Conservation (phyloP, 2,113 vertebrate genomes). For the Hippocampus barbouri region DNA sequence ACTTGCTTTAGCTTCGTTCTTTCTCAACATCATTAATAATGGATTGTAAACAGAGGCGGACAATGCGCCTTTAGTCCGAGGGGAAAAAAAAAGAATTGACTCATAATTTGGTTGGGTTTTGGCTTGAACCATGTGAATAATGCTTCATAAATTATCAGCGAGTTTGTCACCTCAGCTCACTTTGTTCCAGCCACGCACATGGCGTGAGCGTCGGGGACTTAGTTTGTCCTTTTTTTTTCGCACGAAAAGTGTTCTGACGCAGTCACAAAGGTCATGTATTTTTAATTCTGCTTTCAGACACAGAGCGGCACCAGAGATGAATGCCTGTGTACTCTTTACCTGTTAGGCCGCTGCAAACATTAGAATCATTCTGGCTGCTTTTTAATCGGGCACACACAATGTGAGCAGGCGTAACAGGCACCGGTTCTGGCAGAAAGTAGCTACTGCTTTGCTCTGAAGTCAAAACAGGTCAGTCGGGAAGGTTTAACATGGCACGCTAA, state of each 20-base stretch:
- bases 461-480: conserved; percentile 51
- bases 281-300: conserved; percentile 34
- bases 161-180: background rate
- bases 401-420: conserved; percentile 48
- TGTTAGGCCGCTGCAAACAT: conserved; percentile 52
- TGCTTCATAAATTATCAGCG: conserved; percentile 5
- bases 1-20: background rate
- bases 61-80: background rate
- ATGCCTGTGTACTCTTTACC: conserved; percentile 50
- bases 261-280: conserved; percentile 52
- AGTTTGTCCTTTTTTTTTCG: conserved; percentile 31
- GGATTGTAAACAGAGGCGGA: background rate
- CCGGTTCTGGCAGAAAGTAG: conserved; percentile 38
- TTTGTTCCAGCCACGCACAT: conserved; percentile 10
- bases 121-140: background rate
- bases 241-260: conserved; percentile 44
- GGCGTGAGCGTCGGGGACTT: conserved; percentile 15
- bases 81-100: no score
- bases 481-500: conserved; percentile 17
- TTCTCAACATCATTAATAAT: background rate
- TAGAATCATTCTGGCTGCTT: conserved; percentile 41
- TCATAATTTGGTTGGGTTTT: background rate
- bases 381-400: conserved; percentile 48
- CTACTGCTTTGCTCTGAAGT: conserved; percentile 46
- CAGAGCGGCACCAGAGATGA: conserved; percentile 57